These are phyloP conservation scores for Paramuricea clavata DNA, from an alignment of 92 coral and sea anemone species.

Conservation along the genomic window DNA sequence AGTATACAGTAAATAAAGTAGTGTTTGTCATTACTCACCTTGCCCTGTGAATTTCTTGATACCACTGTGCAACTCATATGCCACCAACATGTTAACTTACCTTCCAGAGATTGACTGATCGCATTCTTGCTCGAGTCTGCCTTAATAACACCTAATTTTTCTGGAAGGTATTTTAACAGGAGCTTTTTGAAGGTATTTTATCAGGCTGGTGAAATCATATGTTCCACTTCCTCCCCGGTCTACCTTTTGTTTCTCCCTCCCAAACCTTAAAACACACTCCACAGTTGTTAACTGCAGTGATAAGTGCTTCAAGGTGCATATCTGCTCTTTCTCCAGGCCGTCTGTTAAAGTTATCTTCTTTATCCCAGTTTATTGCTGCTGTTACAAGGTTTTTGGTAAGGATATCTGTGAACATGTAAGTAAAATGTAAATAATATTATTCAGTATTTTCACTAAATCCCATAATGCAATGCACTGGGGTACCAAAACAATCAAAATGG, in stretches of 20 bases:
- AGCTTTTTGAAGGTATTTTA: conserved; percentile 29
- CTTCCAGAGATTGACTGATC: conserved; percentile 21
- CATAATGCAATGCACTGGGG: not conserved
- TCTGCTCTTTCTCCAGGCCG: not conserved
- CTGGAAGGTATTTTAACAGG: too few relatives aligned
- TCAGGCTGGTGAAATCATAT: conserved; percentile 5
- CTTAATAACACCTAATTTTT: not conserved
- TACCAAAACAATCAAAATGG: not conserved
- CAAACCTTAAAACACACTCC: conserved; percentile 15
- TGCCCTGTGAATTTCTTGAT: conserved; percentile 14
- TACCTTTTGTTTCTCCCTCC: conserved; percentile 8
- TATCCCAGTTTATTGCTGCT: not conserved
- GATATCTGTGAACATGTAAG: conserved; percentile 17
- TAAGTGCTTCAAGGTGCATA: conserved; percentile 10
- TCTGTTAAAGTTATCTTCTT: conserved; percentile 10
- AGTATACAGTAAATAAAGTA: not conserved
- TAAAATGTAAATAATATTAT: too few relatives aligned
- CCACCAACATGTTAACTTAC: not conserved
- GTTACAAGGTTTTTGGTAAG: conserved; percentile 15
- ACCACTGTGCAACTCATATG: too few relatives aligned
- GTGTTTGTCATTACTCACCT: not conserved
- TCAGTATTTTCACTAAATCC: not conserved
- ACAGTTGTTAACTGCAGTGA: conserved; percentile 5
- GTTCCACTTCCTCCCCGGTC: conserved; percentile 13
- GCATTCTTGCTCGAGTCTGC: not conserved